Conservation (phyloP, 2,797 vertebrate genomes). For the Argya squamiceps region DNA sequence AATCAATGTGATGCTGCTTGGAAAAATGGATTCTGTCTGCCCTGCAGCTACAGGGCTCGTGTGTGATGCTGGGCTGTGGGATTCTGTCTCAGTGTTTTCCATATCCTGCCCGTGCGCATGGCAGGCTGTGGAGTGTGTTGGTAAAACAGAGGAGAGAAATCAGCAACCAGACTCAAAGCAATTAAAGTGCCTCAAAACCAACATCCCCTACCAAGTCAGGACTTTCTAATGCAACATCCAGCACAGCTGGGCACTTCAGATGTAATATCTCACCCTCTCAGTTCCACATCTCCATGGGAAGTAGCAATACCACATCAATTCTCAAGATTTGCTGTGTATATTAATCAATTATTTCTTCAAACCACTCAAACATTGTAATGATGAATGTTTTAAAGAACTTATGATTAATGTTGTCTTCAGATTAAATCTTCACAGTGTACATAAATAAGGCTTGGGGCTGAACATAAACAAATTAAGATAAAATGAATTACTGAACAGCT, state of each 20-base stretch:
- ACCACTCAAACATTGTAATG: neutral
- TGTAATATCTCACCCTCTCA: neutral
- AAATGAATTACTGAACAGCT: constrained; percentile 14
- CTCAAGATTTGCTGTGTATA: neutral
- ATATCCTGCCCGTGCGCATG: neutral
- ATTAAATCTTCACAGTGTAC: neutral
- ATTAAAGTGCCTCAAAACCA: neutral
- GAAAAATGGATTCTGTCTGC: neutral
- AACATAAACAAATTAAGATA: constrained; percentile 1
- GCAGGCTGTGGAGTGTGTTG: neutral
- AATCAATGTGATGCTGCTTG: neutral
- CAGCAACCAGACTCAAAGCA: neutral
- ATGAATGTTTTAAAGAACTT: constrained; percentile 37
- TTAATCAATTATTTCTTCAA: neutral
- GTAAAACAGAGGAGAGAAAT: neutral
- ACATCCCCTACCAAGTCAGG: neutral
- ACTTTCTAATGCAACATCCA: neutral
- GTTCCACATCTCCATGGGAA: neutral
- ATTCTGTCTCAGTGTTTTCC: neutral
- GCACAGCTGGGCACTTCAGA: neutral
- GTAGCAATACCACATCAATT: neutral
- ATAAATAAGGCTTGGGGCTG: constrained; percentile 12
- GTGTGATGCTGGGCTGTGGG: neutral
- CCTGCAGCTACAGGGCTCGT: neutral
- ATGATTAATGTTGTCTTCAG: constrained; percentile 36